phyloP scores from a whole-genome alignment of 2,113 vertebrate species.

The Xenus cinereus region DNA sequence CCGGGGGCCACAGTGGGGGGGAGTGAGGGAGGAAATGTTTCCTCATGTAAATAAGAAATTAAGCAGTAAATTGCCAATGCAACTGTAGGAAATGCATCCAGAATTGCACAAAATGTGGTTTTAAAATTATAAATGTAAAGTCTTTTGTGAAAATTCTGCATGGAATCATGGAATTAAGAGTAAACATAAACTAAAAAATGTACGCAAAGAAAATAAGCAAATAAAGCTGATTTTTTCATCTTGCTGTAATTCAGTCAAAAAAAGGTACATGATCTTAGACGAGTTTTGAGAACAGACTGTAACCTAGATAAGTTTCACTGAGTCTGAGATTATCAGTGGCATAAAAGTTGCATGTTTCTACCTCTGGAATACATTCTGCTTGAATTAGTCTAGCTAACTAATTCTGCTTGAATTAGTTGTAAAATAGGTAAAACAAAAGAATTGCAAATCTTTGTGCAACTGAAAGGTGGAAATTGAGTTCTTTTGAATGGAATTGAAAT shows the following conservation, averaged over 20 bases:
- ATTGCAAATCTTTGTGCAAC: background rate
- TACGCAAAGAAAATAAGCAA: background rate
- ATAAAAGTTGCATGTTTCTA: background rate
- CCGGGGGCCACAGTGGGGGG: background rate
- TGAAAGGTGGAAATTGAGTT: background rate
- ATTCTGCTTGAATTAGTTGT: too few relatives aligned
- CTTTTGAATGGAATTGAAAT: background rate
- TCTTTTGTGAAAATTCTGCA: background rate
- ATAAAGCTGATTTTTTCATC: background rate
- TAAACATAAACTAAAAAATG: background rate
- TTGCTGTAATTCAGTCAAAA: background rate
- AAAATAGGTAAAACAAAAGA: background rate
- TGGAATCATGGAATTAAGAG: background rate
- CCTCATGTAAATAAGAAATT: background rate
- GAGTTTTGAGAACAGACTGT: background rate
- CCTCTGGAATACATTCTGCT: background rate
- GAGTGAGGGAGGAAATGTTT: fast-evolving
- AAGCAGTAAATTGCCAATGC: background rate
- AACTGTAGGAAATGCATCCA: background rate
- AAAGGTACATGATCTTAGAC: background rate
- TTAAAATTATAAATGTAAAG: background rate
- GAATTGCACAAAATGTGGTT: background rate
- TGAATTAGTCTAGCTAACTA: too few relatives aligned
- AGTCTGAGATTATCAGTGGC: background rate
- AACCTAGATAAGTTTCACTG: background rate